Base-by-base conservation (phyloP, 2,888 invertebrate genomes). In the Acleris literana region DNA sequence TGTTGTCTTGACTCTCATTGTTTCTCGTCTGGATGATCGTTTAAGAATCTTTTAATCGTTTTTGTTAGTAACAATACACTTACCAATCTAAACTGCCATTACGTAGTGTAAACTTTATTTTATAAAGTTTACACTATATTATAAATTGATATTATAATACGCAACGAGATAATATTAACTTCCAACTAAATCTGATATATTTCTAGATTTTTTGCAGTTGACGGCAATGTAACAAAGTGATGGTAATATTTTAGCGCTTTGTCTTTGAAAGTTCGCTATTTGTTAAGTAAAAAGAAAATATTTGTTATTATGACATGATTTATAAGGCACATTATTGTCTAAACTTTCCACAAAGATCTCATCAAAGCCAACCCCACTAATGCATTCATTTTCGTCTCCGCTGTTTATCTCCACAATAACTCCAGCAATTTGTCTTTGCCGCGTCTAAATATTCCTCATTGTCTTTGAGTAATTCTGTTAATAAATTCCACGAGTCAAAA, bases 381-480 rank as follows among this genome's bases (percentile, higher is more conserved):
- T 55, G 70, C 71, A 74, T 75, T 79, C 74, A 80, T 81, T 81
- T 82, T 65, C 65, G 81, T 85, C 82, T 76, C 74, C 78, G 76
- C 76, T 88, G 84, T 84, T 87, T 88, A 88, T 86, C 84, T 81
- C 80, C 77, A 85, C 85, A 87, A 86, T 85, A 80, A 81, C 80
- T 80, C 77, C 72, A 74, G 79, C 85, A 83, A 90, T 90, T 88
- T 89, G 86, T 90, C 88, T 87, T 86, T 81, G 79, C 83, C 82
- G 80, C 81, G 81, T 85, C 86, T 84, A 85, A 88, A 89, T 86
- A 88, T 88, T 84, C 81, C 82, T 84, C 86, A 87, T 89, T 90
- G 88, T 89, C 87, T 87, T 85, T 87, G 87, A 90, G 82, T 89
- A 87, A 90, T 90, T 90, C 82, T 82, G 82, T 86, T 86, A 87